Conservation (phyloP, 2,888 invertebrate species). For the Lottia gigantea region DNA sequence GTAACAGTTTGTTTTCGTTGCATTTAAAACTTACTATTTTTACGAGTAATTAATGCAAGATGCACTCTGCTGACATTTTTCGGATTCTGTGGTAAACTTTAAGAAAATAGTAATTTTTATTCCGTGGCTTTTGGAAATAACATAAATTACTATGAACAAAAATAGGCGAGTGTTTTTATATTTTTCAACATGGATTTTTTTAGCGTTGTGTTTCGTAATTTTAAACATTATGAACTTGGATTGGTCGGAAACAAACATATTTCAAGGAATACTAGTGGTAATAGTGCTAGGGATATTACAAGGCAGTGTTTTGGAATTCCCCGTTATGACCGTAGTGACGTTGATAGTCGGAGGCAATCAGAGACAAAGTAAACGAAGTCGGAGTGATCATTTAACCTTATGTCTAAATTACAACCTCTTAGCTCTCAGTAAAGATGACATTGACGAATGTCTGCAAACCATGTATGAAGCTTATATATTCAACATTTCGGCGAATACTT, state of each 20-base stretch:
- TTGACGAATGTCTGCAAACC: slow-evolving; percentile 54
- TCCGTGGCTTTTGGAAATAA: slow-evolving; percentile 3
- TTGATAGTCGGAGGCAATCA: slow-evolving; percentile 47
- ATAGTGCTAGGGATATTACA: slow-evolving; percentile 51
- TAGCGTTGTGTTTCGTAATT: slow-evolving; percentile 42
- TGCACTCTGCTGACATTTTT: too few relatives aligned
- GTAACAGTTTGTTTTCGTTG: too few relatives aligned
- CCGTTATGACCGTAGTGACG: slow-evolving; percentile 52
- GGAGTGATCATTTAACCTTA: slow-evolving; percentile 43
- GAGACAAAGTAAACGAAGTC: slow-evolving; percentile 34
- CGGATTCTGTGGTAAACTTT: not conserved
- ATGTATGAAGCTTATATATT: slow-evolving; percentile 59
- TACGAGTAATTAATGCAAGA: too few relatives aligned
- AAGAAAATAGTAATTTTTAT: not conserved
- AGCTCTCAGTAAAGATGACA: slow-evolving; percentile 51
- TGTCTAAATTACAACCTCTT: slow-evolving; percentile 53
- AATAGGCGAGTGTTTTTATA: slow-evolving; percentile 44
- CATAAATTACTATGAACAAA: slow-evolving; percentile 41
- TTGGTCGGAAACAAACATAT: slow-evolving; percentile 47
- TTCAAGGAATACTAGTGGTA: slow-evolving; percentile 50
- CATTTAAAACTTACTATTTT: too few relatives aligned
- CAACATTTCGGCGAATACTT: slow-evolving; percentile 50
- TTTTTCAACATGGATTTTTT: slow-evolving; percentile 49
- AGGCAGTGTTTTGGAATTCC: slow-evolving; percentile 54
- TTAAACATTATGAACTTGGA: slow-evolving; percentile 55